Evolutionary conservation across 2,888 invertebrate species (phyloP), one percentile per base, ranked within the genome.

Genomic region (Coleophora flavipennella): DNA sequence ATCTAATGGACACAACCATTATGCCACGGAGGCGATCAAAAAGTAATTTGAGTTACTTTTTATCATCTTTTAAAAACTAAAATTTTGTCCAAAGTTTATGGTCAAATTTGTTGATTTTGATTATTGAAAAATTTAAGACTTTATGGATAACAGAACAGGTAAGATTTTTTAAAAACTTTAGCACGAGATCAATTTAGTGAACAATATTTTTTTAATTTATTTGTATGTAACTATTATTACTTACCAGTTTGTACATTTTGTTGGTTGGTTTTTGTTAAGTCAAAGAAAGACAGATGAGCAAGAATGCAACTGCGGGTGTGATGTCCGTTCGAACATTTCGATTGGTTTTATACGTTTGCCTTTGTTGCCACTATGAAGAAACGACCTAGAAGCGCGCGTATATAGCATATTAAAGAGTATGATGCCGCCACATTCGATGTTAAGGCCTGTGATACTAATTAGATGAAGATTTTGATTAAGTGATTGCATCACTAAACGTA

Each of bases 221-320:
- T 28, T 6, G n/a, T 9, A 10, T 34, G 12, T 11, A 13, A 9
- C 8, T 31, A 3, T 11, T 20, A 10, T 4, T 38, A 72, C 83
- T 83, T 44, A 85, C 85, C 62, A 80, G 66, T 57, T 84, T 85
- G 62, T 70, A 77, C 81, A 78, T 78, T 51, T 55, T 71, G 65
- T 31, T 13, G 39, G 45, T 44, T 48, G 11, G 13, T 44, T 43
- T 31, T 13, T 33, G 35, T 8, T 20, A 34, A 37, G 3, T 35
- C 11, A 3, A 13, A 11, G n/a, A 38, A 9, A 13, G 13, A 39
- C 33, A 33, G 33, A 11, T 13, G 9, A 27, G 33, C 25, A n/a
- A 45, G 40, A 44, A 46, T 44, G 55, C 49, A 41, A 49, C 44
- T 41, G 51, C 41, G 37, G 35, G 45, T 59, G 46, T 59, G 60